Conservation (phyloP, 2,797 vertebrate genomes). For the Neoniphon sammara region DNA sequence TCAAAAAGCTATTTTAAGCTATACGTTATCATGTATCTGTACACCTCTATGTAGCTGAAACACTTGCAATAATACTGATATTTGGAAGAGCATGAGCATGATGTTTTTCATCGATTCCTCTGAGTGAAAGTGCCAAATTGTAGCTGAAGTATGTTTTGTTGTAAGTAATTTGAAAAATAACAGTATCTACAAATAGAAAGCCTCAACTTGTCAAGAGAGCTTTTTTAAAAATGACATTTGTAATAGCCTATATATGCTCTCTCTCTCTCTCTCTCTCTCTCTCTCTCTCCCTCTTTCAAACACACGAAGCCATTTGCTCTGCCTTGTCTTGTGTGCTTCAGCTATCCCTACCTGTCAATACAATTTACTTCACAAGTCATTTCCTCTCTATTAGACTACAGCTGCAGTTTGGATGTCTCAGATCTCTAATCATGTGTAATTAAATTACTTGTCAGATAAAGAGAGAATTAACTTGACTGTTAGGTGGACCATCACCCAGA, state of each 20-base stretch:
- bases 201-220: no score
- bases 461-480: constrained; percentile 43
- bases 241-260: no score
- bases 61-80: background rate
- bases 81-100: background rate
- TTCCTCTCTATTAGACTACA: constrained; percentile 30
- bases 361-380: constrained; percentile 7
- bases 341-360: background rate
- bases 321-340: background rate
- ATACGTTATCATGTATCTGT: constrained; percentile 39
- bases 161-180: background rate
- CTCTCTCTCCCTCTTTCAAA: background rate
- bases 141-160: background rate
- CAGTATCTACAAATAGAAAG: no score
- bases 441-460: constrained; percentile 49
- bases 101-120: background rate
- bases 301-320: background rate
- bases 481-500: constrained; percentile 44
- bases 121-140: background rate
- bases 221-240: no score
- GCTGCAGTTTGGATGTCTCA: constrained; percentile 38
- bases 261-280: background rate
- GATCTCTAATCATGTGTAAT: constrained; percentile 53
- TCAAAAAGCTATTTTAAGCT: constrained; percentile 16
- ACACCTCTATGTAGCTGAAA: constrained; percentile 6